Conservation (phyloP, 92 coral and sea anemone genomes). For the Zoanthus sociatus region DNA sequence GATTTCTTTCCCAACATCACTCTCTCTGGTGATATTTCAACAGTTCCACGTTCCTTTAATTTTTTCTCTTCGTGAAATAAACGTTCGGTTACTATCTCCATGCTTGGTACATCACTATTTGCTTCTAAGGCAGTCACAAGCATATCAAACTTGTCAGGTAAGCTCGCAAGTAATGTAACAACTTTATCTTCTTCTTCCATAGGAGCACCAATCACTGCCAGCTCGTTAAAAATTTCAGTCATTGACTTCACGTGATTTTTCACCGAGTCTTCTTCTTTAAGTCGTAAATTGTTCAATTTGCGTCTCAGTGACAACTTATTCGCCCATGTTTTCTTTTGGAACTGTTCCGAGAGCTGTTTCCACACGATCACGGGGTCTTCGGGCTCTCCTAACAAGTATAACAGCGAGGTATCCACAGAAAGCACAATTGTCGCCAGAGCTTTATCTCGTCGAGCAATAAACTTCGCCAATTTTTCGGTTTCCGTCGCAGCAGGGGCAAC, state of each 20-base stretch:
- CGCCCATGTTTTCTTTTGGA: constrained; percentile 70
- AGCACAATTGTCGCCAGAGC: constrained; percentile 61
- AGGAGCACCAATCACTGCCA: constrained; percentile 67
- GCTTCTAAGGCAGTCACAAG: not conserved
- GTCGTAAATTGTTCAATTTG: constrained; percentile 35
- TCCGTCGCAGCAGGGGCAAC: constrained; percentile 61
- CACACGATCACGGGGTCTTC: constrained; percentile 64
- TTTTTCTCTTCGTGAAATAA: no score
- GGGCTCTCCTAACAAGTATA: constrained; percentile 61
- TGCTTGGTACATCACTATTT: not conserved
- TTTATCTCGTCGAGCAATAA: constrained; percentile 43
- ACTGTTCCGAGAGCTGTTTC: constrained; percentile 62
- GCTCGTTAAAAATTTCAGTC: constrained; percentile 66
- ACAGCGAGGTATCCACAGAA: constrained; percentile 53
- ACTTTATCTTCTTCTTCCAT: constrained; percentile 6
- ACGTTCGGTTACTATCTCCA: no score
- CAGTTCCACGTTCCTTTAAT: no score
- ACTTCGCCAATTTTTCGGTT: constrained; percentile 40
- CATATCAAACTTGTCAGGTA: constrained; percentile 70
- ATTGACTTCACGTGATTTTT: constrained; percentile 52
- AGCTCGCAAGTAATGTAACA: constrained; percentile 20
- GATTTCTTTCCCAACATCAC: no score
- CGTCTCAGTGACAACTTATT: constrained; percentile 58
- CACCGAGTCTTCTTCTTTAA: constrained; percentile 6
- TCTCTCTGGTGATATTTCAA: no score